A percentile compares a stretch with the other conserved stretches of the same genome.
Evolutionary conservation across 1,140 invertebrate genomes (phyloP).

Genomic region (Aphelinus certus): DNA sequence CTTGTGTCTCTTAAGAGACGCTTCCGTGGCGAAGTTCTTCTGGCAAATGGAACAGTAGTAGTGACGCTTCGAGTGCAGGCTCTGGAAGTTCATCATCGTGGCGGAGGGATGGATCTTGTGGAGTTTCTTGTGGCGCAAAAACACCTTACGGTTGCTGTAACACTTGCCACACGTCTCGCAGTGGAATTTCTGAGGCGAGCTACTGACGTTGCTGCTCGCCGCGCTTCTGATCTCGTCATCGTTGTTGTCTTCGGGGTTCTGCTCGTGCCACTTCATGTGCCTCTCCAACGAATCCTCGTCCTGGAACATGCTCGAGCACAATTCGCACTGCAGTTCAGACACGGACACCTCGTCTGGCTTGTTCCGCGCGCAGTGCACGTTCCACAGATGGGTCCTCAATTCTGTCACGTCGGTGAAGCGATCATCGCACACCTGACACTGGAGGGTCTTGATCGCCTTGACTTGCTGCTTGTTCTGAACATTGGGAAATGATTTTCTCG

Average conservation of each 20-base stretch:
- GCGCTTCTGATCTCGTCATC: neutral
- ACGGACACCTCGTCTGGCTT: conserved; percentile 57
- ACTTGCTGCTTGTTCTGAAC: conserved; percentile 27
- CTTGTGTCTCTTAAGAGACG: conserved; percentile 66
- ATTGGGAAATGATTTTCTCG: conserved; percentile 57
- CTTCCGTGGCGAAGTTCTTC: conserved; percentile 67
- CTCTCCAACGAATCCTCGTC: conserved; percentile 67
- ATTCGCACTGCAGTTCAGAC: conserved; percentile 67
- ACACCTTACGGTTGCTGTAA: conserved; percentile 62
- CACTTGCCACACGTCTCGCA: conserved; percentile 72
- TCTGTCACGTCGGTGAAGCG: conserved; percentile 55
- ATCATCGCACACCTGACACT: conserved; percentile 63
- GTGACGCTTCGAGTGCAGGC: conserved; percentile 55
- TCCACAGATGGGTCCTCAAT: conserved; percentile 60
- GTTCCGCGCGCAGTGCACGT: conserved; percentile 58
- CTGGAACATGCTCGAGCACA: conserved; percentile 70
- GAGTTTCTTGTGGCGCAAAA: conserved; percentile 67
- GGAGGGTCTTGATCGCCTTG: conserved; percentile 37
- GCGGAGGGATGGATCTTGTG: conserved; percentile 50
- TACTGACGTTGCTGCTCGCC: neutral
- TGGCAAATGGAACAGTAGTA: conserved; percentile 67
- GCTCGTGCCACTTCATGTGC: conserved; percentile 67
- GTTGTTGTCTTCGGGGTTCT: conserved; percentile 55
- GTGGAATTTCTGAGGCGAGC: conserved; percentile 57
- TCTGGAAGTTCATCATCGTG: conserved; percentile 45